Evolutionary conservation across 2,797 vertebrate species (phyloP).

Genomic region (Adelosebastes latens): DNA sequence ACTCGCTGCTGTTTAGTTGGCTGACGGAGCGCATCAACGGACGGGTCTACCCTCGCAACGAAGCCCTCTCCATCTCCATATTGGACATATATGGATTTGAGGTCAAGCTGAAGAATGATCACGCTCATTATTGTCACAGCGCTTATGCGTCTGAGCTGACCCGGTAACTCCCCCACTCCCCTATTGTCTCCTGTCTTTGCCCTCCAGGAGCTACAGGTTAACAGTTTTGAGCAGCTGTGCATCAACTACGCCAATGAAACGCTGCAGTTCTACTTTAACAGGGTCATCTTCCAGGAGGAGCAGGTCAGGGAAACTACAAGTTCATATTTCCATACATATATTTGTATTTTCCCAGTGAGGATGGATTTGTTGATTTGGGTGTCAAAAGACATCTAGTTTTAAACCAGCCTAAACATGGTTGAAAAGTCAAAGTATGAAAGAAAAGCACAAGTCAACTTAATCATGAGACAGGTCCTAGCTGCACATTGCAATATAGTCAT

Average conservation of each 20-base stretch:
- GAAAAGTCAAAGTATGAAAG: background rate
- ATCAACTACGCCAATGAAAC: conserved; percentile 97
- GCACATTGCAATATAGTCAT: background rate
- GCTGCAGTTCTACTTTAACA: conserved; percentile 94
- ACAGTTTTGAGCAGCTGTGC: conserved; percentile 97
- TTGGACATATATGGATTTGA: conserved; percentile 98
- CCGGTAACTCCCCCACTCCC: background rate
- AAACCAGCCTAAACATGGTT: background rate
- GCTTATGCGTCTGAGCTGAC: conserved; percentile 5
- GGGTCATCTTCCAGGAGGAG: conserved; percentile 93
- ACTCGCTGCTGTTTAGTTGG: conserved; percentile 95
- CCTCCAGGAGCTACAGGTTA: conserved; percentile 91
- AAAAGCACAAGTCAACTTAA: background rate
- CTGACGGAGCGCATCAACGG: conserved; percentile 93
- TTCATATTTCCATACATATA: background rate
- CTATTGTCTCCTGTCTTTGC: conserved; percentile 19
- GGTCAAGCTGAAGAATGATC: conserved; percentile 74
- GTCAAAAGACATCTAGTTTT: background rate
- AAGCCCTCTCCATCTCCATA: conserved; percentile 91
- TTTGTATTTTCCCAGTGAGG: background rate
- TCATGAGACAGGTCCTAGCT: background rate
- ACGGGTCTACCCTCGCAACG: conserved; percentile 90
- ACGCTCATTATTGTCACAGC: background rate
- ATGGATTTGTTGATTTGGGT: background rate
- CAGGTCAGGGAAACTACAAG: conserved; percentile 84